These are phyloP conservation scores for Actias luna DNA, from an alignment of 2,888 invertebrate species.

Conservation along the genomic window DNA sequence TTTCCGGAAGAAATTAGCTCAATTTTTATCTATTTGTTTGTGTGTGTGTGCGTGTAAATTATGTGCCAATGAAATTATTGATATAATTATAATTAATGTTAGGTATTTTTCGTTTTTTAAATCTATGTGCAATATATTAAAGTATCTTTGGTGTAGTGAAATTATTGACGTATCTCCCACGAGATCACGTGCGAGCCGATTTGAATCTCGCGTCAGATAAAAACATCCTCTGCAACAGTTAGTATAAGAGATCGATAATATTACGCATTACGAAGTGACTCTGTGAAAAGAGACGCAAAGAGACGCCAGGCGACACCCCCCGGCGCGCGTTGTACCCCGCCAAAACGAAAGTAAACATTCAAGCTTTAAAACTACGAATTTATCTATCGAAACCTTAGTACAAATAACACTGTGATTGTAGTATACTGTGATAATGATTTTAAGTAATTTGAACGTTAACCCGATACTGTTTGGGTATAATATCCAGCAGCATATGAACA, in stretches of 20 bases:
- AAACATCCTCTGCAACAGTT: constrained; percentile 64
- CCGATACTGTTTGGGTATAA: constrained; percentile 67
- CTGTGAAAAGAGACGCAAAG: constrained; percentile 50
- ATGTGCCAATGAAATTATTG: constrained; percentile 4
- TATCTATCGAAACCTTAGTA: constrained; percentile 73
- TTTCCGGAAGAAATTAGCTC: neutral
- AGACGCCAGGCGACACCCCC: constrained; percentile 45
- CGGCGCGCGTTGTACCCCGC: constrained; percentile 53
- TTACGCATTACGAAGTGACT: constrained; percentile 73
- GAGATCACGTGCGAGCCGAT: constrained; percentile 46
- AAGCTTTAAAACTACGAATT: constrained; percentile 77
- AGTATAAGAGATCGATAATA: constrained; percentile 80
- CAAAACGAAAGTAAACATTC: constrained; percentile 36
- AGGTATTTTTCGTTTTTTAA: neutral
- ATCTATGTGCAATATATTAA: neutral
- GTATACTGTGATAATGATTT: constrained; percentile 70
- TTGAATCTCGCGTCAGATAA: constrained; percentile 60
- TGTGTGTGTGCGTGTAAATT: too few species aligned
- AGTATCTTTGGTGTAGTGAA: neutral
- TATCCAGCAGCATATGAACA: constrained; percentile 38
- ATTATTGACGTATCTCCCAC: too few species aligned
- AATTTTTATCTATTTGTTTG: constrained; percentile 17
- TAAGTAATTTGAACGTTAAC: constrained; percentile 65
- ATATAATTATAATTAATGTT: neutral
- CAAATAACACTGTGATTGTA: constrained; percentile 70